Conservation (phyloP, 1,140 invertebrate species). For the Ostrea edulis region DNA sequence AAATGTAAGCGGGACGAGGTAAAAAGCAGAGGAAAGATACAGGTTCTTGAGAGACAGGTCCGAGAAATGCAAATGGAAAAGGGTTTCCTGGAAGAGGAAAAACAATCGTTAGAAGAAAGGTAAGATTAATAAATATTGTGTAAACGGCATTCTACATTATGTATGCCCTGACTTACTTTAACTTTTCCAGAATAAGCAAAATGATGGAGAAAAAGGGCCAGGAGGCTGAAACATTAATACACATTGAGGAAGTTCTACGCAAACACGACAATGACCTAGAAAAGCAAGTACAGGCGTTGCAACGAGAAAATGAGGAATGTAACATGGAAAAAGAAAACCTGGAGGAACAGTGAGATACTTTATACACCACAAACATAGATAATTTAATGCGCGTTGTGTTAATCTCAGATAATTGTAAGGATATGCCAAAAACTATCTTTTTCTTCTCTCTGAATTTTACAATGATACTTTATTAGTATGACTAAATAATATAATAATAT, state of each 20-base stretch:
- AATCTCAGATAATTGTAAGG: too few species aligned
- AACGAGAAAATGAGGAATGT: conserved; percentile 22
- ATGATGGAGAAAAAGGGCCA: neutral
- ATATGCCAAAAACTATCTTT: too few species aligned
- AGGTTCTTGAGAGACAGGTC: conserved; percentile 17
- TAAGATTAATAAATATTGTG: neutral
- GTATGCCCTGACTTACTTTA: neutral
- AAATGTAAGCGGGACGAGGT: conserved; percentile 16
- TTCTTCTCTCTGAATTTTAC: too few species aligned
- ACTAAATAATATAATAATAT: too few species aligned
- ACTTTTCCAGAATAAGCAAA: neutral
- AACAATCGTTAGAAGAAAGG: neutral
- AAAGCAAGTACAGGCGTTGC: conserved; percentile 10
- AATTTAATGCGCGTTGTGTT: too few species aligned
- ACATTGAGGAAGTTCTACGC: conserved; percentile 31
- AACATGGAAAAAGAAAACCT: neutral
- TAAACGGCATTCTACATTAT: neutral
- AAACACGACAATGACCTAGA: conserved; percentile 35
- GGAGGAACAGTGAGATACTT: neutral
- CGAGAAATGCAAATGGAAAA: conserved; percentile 8
- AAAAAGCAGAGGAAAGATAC: neutral
- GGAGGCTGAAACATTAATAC: conserved; percentile 13
- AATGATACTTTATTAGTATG: too few species aligned
- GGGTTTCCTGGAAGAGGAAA: neutral
- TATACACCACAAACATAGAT: too few species aligned